These are phyloP conservation scores for Drosophila austrosaltans DNA, from an alignment of 2,888 invertebrate species.

Conservation along the genomic window DNA sequence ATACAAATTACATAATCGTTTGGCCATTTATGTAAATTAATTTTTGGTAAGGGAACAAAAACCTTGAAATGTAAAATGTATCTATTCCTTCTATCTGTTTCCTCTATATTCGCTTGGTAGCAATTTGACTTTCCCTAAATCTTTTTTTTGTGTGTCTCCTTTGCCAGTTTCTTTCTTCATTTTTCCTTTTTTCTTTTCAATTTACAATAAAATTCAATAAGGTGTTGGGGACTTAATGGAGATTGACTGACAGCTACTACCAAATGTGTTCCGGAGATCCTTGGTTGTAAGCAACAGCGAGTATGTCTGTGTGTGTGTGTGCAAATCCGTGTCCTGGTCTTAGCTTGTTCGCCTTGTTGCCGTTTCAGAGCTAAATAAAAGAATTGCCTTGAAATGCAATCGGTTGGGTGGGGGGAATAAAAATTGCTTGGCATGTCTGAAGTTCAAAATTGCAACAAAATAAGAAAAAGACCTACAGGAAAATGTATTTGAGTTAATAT, in stretches of 20 bases:
- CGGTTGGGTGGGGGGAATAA: slow-evolving; percentile 14
- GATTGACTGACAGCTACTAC: slow-evolving; percentile 77
- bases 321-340: slow-evolving; percentile 57
- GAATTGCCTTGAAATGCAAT: slow-evolving; percentile 47
- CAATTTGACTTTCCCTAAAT: slow-evolving; percentile 50
- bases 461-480: not conserved
- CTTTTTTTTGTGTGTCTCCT: slow-evolving; percentile 32
- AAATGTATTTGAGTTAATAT: slow-evolving; percentile 1
- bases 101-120: slow-evolving; percentile 16
- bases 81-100: not conserved
- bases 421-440: slow-evolving; percentile 32
- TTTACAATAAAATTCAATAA: slow-evolving; percentile 80
- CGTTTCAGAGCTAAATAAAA: slow-evolving; percentile 26
- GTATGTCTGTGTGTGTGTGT: slow-evolving; percentile 28
- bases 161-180: slow-evolving; percentile 40
- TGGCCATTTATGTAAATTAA: slow-evolving; percentile 72
- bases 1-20: slow-evolving; percentile 72
- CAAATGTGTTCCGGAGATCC: slow-evolving; percentile 57
- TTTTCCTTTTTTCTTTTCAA: slow-evolving; percentile 62
- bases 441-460: slow-evolving; percentile 29
- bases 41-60: slow-evolving; percentile 38
- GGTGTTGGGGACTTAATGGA: slow-evolving; percentile 76
- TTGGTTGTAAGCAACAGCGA: slow-evolving; percentile 19
- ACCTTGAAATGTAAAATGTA: not conserved
- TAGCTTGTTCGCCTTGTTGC: slow-evolving; percentile 38